phyloP scores from a whole-genome alignment of 23 tunicate genomes.

The Aplidium turbinatum region DNA sequence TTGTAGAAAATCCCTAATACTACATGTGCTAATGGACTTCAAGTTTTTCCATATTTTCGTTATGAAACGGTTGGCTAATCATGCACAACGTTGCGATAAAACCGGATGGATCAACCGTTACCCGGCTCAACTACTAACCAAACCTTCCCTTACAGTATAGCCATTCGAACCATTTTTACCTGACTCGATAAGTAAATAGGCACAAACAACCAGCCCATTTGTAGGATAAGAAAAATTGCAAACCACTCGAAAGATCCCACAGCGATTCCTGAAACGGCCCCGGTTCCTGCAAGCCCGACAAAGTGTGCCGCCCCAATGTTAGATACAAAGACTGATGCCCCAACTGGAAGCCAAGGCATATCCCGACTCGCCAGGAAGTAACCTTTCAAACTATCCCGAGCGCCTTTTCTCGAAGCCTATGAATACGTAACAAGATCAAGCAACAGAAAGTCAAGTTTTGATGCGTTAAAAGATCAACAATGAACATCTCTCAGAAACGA shows the following conservation, averaged over 20 bases:
- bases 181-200: conserved; percentile 55
- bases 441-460: too few relatives aligned
- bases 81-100: too few relatives aligned
- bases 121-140: too few relatives aligned
- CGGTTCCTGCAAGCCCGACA: conserved; percentile 73
- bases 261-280: conserved; percentile 68
- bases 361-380: conserved; percentile 62
- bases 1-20: too few relatives aligned
- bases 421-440: too few relatives aligned
- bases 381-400: conserved; percentile 40
- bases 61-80: too few relatives aligned
- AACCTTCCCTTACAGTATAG: too few relatives aligned
- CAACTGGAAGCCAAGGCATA: conserved; percentile 63
- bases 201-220: conserved; percentile 61
- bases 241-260: conserved; percentile 67
- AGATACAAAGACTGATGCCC: conserved; percentile 68
- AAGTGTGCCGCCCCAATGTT: conserved; percentile 77
- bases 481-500: too few relatives aligned
- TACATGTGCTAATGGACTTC: too few relatives aligned
- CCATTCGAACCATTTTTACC: conserved; percentile 34
- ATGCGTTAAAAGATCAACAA: too few relatives aligned
- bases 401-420: conserved; percentile 45
- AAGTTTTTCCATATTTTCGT: too few relatives aligned
- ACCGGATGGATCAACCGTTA: too few relatives aligned
- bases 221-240: conserved; percentile 39